Evolutionary conservation across 2,888 invertebrate genomes (phyloP).

Genomic region (Morinoia aosen): DNA sequence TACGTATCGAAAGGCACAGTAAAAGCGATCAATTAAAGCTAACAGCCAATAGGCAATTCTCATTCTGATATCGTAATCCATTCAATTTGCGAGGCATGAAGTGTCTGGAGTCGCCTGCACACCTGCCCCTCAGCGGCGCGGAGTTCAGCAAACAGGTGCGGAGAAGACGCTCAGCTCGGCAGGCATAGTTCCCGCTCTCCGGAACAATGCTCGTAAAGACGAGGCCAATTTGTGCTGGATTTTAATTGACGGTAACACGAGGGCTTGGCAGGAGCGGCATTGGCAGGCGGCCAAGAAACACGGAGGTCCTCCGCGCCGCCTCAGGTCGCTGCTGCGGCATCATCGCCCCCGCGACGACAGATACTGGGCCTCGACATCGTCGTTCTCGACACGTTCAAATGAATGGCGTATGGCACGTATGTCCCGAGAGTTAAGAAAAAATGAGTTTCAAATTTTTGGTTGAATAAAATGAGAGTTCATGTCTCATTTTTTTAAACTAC

Average conservation of each 20-base stretch:
- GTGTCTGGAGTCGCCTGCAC: background rate
- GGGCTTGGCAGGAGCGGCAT: background rate
- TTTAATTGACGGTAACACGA: constrained; percentile 31
- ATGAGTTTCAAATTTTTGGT: too few relatives aligned
- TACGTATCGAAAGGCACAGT: background rate
- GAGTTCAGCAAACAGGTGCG: background rate
- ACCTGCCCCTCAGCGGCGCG: background rate
- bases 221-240: constrained; percentile 7
- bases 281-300: background rate
- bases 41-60: background rate
- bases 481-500: too few relatives aligned
- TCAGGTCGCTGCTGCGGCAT: background rate
- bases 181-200: background rate
- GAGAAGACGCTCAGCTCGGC: background rate
- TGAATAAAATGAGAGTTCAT: too few relatives aligned
- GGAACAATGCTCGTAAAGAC: constrained; percentile 2
- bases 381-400: background rate
- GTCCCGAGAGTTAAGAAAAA: too few relatives aligned
- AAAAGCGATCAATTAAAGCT: background rate
- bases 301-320: background rate
- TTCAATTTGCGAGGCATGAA: background rate
- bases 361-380: background rate
- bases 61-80: background rate
- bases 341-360: background rate
- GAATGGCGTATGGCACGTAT: too few relatives aligned